Evolutionary conservation across 1,140 invertebrate species (phyloP).

Genomic region (Eriosoma lanigerum): DNA sequence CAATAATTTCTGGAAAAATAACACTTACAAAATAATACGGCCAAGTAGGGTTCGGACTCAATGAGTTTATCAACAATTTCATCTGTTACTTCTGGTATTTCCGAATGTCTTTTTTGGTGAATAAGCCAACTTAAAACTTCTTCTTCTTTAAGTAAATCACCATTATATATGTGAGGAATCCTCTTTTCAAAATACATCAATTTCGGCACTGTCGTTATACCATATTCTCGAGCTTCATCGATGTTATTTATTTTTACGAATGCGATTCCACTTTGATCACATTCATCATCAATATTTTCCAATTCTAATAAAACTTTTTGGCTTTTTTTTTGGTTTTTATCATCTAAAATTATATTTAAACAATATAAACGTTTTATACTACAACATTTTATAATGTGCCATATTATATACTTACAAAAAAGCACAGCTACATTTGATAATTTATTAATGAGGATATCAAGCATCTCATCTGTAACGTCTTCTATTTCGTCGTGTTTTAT

Average conservation of each 20-base stretch:
- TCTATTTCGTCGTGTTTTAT: constrained; percentile 88
- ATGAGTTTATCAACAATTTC: constrained; percentile 93
- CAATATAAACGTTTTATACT: constrained; percentile 3
- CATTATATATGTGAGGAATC: constrained; percentile 87
- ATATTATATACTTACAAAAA: constrained; percentile 73
- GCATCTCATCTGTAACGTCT: constrained; percentile 91
- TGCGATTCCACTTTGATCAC: constrained; percentile 86
- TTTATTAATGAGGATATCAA: constrained; percentile 86
- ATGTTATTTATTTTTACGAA: constrained; percentile 91
- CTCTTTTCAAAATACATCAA: constrained; percentile 85
- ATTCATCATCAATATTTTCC: constrained; percentile 93
- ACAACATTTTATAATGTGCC: background rate
- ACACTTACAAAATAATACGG: constrained; percentile 82
- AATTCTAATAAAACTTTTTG: constrained; percentile 82
- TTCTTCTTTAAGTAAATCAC: constrained; percentile 88
- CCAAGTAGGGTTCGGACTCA: constrained; percentile 74
- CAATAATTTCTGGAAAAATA: background rate
- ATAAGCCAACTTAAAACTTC: constrained; percentile 84
- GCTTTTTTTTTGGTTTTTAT: constrained; percentile 88
- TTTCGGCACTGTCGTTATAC: constrained; percentile 77
- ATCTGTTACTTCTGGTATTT: constrained; percentile 89
- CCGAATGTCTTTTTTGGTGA: constrained; percentile 84
- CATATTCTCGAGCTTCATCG: constrained; percentile 85
- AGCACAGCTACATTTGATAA: constrained; percentile 84
- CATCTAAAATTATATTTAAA: constrained; percentile 65